Percentiles rank a stretch among this genome's conserved stretches.
phyloP scores from a whole-genome alignment of 1,140 invertebrate species.

The Cylas formicarius region DNA sequence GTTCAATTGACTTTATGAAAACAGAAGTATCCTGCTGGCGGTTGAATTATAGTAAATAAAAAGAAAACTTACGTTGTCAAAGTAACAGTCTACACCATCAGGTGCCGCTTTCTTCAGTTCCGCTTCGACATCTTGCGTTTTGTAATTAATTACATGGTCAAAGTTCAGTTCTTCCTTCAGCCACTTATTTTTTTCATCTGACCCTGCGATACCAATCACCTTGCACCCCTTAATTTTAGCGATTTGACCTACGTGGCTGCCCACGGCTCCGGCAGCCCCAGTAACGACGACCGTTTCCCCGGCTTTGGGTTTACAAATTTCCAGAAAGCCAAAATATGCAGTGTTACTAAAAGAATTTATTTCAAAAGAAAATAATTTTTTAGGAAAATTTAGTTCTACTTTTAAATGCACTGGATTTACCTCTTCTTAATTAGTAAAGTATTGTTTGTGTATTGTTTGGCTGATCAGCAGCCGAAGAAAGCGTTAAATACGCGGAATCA shows the following conservation, averaged over 20 bases:
- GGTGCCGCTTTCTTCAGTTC: constrained; percentile 56
- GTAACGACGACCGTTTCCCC: constrained; percentile 62
- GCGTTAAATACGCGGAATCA: too few species aligned
- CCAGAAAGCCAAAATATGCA: constrained; percentile 63
- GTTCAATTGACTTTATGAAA: too few species aligned
- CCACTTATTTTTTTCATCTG: constrained; percentile 63
- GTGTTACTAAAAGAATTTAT: constrained; percentile 41
- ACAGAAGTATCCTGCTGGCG: too few species aligned
- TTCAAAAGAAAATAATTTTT: too few species aligned
- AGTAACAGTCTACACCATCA: constrained; percentile 62
- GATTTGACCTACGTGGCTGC: constrained; percentile 65
- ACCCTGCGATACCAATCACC: constrained; percentile 66
- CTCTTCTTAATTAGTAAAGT: too few species aligned
- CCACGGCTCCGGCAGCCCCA: constrained; percentile 61
- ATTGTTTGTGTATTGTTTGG: too few species aligned
- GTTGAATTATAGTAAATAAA: too few species aligned
- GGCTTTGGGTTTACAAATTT: constrained; percentile 57
- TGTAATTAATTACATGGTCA: constrained; percentile 65
- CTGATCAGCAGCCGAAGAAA: too few species aligned
- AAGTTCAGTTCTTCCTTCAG: constrained; percentile 55
- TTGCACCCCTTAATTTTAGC: constrained; percentile 59
- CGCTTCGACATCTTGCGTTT: constrained; percentile 48
- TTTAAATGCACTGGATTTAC: too few species aligned
- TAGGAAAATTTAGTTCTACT: too few species aligned
- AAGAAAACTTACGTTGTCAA: constrained; percentile 63